A percentile compares a stretch with the other conserved stretches of the same genome.
Evolutionary conservation across 2,888 invertebrate species (phyloP).

Genomic region (Nemurella pictetii): DNA sequence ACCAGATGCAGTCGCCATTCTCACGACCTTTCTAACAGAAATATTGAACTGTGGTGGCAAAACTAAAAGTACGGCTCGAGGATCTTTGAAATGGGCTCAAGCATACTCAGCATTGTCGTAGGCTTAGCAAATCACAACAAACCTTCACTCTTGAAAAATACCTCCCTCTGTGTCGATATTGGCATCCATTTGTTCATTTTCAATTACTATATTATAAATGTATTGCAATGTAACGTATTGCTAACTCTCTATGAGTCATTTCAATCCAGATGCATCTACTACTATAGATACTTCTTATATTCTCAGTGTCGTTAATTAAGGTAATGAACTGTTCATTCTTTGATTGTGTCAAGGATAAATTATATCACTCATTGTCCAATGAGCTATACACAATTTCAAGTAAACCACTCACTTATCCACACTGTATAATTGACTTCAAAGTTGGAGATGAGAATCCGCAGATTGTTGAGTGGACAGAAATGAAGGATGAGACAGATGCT

Average conservation of each 20-base stretch:
- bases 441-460: neutral
- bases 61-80: no score
- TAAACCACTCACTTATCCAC: neutral
- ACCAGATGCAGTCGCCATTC: no score
- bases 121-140: neutral
- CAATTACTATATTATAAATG: neutral
- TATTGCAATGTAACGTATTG: neutral
- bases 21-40: no score
- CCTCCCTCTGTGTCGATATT: neutral
- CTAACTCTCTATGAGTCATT: neutral
- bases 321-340: neutral
- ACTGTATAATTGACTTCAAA: neutral
- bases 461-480: neutral
- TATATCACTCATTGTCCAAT: neutral
- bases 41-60: no score
- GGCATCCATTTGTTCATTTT: neutral
- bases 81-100: neutral
- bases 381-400: neutral
- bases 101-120: neutral
- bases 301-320: neutral
- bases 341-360: neutral
- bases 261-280: neutral
- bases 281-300: neutral
- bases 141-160: neutral
- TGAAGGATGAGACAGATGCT: neutral